Percentiles rank a stretch among this genome's conserved stretches.
Conservation (phyloP, 2,113 vertebrate genomes). For the Ramphastos sulfuratus region DNA sequence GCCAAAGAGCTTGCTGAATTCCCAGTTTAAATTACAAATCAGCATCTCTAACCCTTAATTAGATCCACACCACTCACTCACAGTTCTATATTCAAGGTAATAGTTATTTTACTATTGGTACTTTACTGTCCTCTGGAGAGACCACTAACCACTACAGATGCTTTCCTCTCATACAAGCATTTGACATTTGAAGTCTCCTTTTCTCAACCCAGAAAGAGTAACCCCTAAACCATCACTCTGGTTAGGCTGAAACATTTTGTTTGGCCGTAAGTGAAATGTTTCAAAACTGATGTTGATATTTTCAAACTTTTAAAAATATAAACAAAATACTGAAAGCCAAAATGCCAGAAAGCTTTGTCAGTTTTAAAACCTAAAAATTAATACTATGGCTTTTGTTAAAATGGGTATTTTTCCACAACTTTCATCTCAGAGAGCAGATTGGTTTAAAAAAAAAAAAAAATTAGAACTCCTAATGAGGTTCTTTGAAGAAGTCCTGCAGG, state of each 20-base stretch:
- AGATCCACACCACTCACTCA: background rate
- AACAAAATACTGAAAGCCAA: background rate
- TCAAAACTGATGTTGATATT: background rate
- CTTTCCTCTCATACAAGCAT: background rate
- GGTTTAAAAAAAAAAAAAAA: background rate
- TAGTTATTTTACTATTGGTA: background rate
- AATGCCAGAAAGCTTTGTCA: background rate
- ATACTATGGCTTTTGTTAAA: background rate
- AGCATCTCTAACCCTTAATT: background rate
- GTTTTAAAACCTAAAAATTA: background rate
- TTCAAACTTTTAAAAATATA: background rate
- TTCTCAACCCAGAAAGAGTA: background rate
- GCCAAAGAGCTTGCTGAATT: background rate
- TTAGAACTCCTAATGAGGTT: background rate
- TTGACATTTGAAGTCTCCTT: background rate
- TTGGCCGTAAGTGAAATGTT: background rate
- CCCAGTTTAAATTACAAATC: background rate
- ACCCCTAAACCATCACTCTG: background rate
- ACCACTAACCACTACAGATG: background rate
- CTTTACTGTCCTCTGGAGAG: background rate
- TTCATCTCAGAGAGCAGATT: background rate
- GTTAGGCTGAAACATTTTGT: background rate
- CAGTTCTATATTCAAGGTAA: background rate
- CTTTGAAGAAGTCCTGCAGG: background rate
- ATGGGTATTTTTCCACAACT: background rate